These are phyloP conservation scores for Sinotaia quadrata DNA, from an alignment of 2,888 invertebrate genomes.

Conservation along the genomic window DNA sequence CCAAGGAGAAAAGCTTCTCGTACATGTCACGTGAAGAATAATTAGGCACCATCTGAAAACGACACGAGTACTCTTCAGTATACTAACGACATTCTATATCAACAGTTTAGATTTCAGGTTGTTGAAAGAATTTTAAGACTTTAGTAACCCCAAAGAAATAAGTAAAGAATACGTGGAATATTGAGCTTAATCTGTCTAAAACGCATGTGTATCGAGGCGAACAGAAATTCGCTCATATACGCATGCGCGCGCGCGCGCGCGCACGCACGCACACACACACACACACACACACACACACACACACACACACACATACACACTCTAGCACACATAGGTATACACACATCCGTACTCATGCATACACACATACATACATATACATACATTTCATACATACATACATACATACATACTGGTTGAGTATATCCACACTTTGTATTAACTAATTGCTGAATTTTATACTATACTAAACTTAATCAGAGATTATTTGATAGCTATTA, in stretches of 20 bases:
- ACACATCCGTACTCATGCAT: neutral
- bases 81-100: too few species aligned
- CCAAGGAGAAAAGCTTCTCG: slow-evolving; percentile 77
- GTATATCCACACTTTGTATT: neutral
- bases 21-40: slow-evolving; percentile 76
- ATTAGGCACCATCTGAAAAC: slow-evolving; percentile 76
- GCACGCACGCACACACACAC: neutral
- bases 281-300: slow-evolving; percentile 17
- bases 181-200: too few species aligned
- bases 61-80: too few species aligned
- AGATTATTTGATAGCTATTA: too few species aligned
- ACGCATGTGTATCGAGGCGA: too few species aligned
- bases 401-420: neutral
- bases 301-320: neutral
- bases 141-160: too few species aligned
- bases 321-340: neutral
- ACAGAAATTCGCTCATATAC: neutral
- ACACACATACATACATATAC: neutral
- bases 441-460: too few species aligned
- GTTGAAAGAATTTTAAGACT: too few species aligned
- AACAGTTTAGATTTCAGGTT: too few species aligned
- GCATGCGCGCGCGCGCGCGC: neutral
- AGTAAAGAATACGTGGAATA: too few species aligned
- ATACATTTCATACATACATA: neutral
- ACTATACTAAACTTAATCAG: too few species aligned